Evolutionary conservation across 1,140 invertebrate genomes (phyloP).

Genomic region (Maniola jurtina): DNA sequence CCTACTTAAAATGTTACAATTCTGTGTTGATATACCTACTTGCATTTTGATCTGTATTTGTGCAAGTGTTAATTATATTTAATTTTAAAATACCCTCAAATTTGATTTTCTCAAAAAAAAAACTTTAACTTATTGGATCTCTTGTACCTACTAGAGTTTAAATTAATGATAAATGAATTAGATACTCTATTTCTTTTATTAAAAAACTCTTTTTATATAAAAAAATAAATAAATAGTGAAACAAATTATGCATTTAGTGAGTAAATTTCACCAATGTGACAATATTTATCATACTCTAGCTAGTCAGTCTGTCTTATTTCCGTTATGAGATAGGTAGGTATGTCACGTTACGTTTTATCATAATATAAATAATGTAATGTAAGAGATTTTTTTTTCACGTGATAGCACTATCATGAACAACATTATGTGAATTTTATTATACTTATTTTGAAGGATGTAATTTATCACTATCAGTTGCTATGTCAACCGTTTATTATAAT

Average conservation of each 20-base stretch:
- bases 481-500: not conserved
- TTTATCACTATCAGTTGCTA: not conserved
- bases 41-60: too few relatives aligned
- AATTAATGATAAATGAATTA: too few relatives aligned
- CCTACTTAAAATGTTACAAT: constrained; percentile 23
- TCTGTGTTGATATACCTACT: constrained; percentile 13
- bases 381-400: constrained; percentile 3
- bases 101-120: too few relatives aligned
- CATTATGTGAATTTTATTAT: not conserved
- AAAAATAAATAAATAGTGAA: too few relatives aligned
- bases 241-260: too few relatives aligned
- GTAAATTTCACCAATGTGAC: too few relatives aligned
- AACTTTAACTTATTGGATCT: too few relatives aligned
- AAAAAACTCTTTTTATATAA: too few relatives aligned
- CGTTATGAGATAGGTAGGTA: not conserved
- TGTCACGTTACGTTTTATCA: not conserved
- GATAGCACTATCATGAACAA: not conserved
- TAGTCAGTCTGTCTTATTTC: constrained; percentile 1
- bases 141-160: too few relatives aligned
- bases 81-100: too few relatives aligned
- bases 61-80: too few relatives aligned
- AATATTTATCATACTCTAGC: not conserved
- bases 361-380: not conserved
- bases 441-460: not conserved
- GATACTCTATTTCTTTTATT: too few relatives aligned